These are phyloP conservation scores for Platerodrilus igneus DNA, from an alignment of 2,888 invertebrate species.

Conservation along the genomic window DNA sequence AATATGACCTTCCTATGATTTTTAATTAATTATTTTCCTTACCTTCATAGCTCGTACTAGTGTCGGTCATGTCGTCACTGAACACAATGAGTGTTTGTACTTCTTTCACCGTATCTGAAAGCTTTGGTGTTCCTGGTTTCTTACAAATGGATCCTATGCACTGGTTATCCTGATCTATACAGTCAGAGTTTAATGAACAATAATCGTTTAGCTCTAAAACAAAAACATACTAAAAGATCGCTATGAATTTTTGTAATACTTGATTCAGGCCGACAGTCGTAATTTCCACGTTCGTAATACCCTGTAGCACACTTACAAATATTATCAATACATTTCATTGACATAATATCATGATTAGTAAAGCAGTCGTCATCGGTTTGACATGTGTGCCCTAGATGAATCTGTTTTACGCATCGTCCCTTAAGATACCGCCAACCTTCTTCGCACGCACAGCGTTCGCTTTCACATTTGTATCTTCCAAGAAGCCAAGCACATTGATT, in stretches of 20 bases:
- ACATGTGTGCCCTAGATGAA: slow-evolving; percentile 18
- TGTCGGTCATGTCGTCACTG: too few species aligned
- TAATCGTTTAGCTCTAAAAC: slow-evolving; percentile 11
- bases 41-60: too few species aligned
- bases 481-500: slow-evolving; percentile 25
- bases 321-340: slow-evolving; percentile 20
- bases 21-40: too few species aligned
- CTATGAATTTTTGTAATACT: not conserved
- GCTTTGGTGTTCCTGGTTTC: not conserved
- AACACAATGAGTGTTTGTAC: too few species aligned
- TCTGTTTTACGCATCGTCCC: slow-evolving; percentile 19
- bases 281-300: slow-evolving; percentile 24
- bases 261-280: slow-evolving; percentile 24
- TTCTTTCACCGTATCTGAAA: too few species aligned
- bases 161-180: slow-evolving; percentile 1
- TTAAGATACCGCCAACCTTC: slow-evolving; percentile 22
- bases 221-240: slow-evolving; percentile 2
- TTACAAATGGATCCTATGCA: slow-evolving; percentile 11
- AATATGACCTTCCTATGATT: too few species aligned
- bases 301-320: slow-evolving; percentile 27
- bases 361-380: slow-evolving; percentile 25
- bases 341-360: slow-evolving; percentile 24
- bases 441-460: slow-evolving; percentile 21
- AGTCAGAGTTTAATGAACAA: slow-evolving; percentile 17
- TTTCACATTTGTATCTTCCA: slow-evolving; percentile 18